Percentiles rank a stretch among this genome's conserved stretches.
Conservation (phyloP, 2,888 invertebrate species). For the Caradrina clavipalpis region DNA sequence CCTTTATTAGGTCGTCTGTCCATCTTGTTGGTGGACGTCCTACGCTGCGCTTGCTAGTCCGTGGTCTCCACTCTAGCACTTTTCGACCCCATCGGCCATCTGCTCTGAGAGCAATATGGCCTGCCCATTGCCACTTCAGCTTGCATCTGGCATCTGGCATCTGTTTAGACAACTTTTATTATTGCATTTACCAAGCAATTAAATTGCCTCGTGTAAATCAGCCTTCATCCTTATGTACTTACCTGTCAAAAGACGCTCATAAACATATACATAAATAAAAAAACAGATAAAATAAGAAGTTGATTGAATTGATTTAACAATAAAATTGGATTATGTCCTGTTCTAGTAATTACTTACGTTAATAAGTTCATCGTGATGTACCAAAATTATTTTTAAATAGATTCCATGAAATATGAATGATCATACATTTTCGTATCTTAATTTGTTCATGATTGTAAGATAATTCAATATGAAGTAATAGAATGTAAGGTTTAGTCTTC, state of each 20-base stretch:
- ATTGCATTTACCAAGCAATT: not conserved
- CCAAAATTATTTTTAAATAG: constrained; percentile 13
- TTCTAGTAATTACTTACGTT: not conserved
- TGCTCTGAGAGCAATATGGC: too few relatives aligned
- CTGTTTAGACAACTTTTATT: not conserved
- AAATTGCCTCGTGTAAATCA: not conserved
- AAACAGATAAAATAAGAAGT: not conserved
- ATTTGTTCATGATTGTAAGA: constrained; percentile 61
- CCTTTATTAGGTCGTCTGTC: too few relatives aligned
- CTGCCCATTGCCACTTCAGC: too few relatives aligned
- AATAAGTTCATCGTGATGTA: constrained; percentile 23
- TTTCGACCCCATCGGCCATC: too few relatives aligned
- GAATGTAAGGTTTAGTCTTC: constrained; percentile 79
- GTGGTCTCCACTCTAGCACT: too few relatives aligned
- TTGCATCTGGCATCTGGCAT: too few relatives aligned
- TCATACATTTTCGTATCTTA: constrained; percentile 26
- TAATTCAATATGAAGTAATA: constrained; percentile 72
- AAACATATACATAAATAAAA: not conserved
- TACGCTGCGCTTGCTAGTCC: too few relatives aligned
- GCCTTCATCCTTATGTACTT: not conserved
- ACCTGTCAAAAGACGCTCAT: not conserved
- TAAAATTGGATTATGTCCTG: not conserved
- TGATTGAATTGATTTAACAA: constrained; percentile 1
- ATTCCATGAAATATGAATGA: constrained; percentile 18
- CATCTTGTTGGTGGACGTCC: too few relatives aligned